Evolutionary conservation across 2,888 invertebrate species (phyloP), one percentile per base, ranked within the genome.

Genomic region (Salpingus planirostris): DNA sequence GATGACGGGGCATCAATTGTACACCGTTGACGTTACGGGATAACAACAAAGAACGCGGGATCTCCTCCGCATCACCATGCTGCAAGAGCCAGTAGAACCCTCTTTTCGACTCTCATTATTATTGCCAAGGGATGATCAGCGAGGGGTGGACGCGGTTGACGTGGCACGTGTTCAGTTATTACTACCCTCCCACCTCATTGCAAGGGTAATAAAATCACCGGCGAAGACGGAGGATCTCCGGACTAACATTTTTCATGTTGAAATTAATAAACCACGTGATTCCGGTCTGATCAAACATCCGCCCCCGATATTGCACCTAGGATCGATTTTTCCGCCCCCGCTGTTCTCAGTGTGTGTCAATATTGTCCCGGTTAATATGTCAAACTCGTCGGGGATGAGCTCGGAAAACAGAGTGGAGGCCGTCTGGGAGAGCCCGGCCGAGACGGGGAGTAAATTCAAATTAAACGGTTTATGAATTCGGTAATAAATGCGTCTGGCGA

Each of bases 1-100:
- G 36, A 36, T 38, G 42, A 42, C 42, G 36, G 31, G 35, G 33
- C 38, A 34, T 39, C 38, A 42, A 42, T 42, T 42, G 42, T 42
- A 32, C n/a, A n/a, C 41, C 28, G 35, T 28, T 38, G 38, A 42
- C 36, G 38, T 29, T 38, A 28, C 32, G 36, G n/a, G 40, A 34
- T 40, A 33, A 36, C 35, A 35, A 42, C 42, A 42, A 39, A 36
- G 33, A n/a, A n/a, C n/a, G n/a, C n/a, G n/a, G n/a, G n/a, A n/a
- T n/a, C n/a, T n/a, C n/a, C n/a, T n/a, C n/a, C n/a, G n/a, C n/a
- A n/a, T n/a, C n/a, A n/a, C n/a, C n/a, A n/a, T n/a, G n/a, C n/a
- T n/a, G n/a, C 24, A 29, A 25, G 28, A 11, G 13, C 26, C 18
- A 36, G 39, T 29, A 36, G 32, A 31, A 35, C 35, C 34, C 36